Evolutionary conservation across 1,140 invertebrate species (phyloP).

Genomic region (Drosophila seguyi): DNA sequence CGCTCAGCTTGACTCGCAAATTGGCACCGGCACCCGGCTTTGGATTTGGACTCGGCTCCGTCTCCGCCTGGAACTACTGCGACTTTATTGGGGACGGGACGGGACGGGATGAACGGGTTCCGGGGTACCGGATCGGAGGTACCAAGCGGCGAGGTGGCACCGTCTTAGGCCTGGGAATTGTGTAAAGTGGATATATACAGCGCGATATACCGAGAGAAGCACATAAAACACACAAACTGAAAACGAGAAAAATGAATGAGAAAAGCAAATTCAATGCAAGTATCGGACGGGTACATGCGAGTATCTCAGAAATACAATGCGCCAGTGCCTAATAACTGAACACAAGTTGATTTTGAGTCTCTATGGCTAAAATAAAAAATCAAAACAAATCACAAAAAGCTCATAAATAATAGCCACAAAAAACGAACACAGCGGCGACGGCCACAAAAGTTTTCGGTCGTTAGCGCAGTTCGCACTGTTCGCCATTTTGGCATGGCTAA

Average conservation of each 20-base stretch:
- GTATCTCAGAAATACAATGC: constrained; percentile 49
- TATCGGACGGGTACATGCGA: constrained; percentile 38
- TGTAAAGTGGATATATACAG: constrained; percentile 47
- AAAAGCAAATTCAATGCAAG: constrained; percentile 60
- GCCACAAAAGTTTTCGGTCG: constrained; percentile 54
- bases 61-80: constrained; percentile 48
- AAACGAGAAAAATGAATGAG: constrained; percentile 61
- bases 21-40: constrained; percentile 52
- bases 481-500: constrained; percentile 74
- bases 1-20: constrained; percentile 49
- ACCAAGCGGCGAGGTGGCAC: constrained; percentile 72
- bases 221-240: constrained; percentile 36
- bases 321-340: constrained; percentile 50
- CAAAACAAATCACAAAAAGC: constrained; percentile 55
- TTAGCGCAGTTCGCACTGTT: constrained; percentile 53
- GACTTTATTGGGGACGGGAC: constrained; percentile 26
- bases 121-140: constrained; percentile 31
- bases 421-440: constrained; percentile 16
- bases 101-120: constrained; percentile 14
- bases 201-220: constrained; percentile 30
- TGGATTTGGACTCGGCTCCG: constrained; percentile 23
- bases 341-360: constrained; percentile 43
- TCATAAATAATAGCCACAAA: constrained; percentile 62
- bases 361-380: constrained; percentile 56
- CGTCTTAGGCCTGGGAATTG: constrained; percentile 70